Evolutionary conservation across 2,797 vertebrate species (phyloP).

Genomic region (Natrix natrix): DNA sequence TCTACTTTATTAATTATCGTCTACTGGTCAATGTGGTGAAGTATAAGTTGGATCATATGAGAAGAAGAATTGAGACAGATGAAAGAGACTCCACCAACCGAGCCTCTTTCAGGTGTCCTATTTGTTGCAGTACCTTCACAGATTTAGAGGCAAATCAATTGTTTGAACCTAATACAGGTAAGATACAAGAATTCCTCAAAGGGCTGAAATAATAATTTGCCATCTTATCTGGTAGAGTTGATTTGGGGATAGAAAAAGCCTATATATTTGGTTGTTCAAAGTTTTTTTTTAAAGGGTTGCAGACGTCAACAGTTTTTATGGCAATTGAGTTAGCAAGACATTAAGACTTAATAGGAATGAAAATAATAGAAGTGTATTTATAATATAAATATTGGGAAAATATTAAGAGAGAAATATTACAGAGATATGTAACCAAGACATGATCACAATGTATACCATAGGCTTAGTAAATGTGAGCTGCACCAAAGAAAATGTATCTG

Average conservation of each 20-base stretch:
- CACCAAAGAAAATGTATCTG: neutral
- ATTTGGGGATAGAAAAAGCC: neutral
- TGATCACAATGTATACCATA: neutral
- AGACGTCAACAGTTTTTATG: neutral
- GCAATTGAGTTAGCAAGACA: neutral
- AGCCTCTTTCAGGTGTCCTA: slow-evolving; percentile 94
- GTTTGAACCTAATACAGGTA: slow-evolving; percentile 92
- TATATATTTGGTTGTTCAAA: neutral
- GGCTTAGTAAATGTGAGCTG: neutral
- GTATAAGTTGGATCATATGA: slow-evolving; percentile 98
- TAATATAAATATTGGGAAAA: neutral
- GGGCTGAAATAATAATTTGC: neutral
- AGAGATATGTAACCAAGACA: neutral
- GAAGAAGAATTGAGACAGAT: slow-evolving; percentile 94
- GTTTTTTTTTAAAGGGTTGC: neutral
- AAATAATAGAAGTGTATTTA: neutral
- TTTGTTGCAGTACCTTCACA: slow-evolving; percentile 93
- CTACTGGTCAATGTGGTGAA: slow-evolving; percentile 97
- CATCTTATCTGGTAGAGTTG: neutral
- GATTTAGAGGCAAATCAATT: slow-evolving; percentile 98
- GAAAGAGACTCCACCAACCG: slow-evolving; percentile 97
- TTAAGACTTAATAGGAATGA: neutral
- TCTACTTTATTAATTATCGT: slow-evolving; percentile 97
- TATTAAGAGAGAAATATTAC: neutral
- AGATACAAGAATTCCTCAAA: slow-evolving; percentile 35